Evolutionary conservation across 2,113 vertebrate genomes (phyloP).

Genomic region (Hucho hucho): DNA sequence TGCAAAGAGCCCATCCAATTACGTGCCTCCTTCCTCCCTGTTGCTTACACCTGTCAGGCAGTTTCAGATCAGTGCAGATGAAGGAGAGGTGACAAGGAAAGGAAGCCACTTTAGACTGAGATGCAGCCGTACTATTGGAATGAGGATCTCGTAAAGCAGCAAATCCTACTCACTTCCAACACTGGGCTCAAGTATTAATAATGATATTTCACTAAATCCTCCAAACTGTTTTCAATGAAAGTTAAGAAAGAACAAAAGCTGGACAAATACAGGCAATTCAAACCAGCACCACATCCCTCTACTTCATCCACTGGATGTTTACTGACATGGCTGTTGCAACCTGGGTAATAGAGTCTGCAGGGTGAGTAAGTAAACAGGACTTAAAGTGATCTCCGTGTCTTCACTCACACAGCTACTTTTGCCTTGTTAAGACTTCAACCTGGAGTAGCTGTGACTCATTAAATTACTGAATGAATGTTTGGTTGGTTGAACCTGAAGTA

Average conservation of each 20-base stretch:
- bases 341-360: neutral
- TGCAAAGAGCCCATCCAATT: neutral
- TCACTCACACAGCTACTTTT: neutral
- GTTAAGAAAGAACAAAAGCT: neutral
- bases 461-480: neutral
- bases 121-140: no score
- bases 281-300: neutral
- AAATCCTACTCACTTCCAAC: no score
- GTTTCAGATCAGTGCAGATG: conserved; percentile 12
- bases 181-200: no score
- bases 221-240: neutral
- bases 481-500: conserved; percentile 20
- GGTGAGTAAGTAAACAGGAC: neutral
- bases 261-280: neutral
- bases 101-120: no score
- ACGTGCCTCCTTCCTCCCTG: neutral
- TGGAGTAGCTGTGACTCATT: neutral
- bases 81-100: neutral
- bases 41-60: neutral
- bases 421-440: neutral
- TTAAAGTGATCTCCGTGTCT: neutral
- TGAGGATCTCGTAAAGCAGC: neutral
- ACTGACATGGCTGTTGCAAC: neutral
- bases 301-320: neutral
- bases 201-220: no score